Conservation (phyloP, 2,113 vertebrate genomes). For the Neofelis nebulosa region DNA sequence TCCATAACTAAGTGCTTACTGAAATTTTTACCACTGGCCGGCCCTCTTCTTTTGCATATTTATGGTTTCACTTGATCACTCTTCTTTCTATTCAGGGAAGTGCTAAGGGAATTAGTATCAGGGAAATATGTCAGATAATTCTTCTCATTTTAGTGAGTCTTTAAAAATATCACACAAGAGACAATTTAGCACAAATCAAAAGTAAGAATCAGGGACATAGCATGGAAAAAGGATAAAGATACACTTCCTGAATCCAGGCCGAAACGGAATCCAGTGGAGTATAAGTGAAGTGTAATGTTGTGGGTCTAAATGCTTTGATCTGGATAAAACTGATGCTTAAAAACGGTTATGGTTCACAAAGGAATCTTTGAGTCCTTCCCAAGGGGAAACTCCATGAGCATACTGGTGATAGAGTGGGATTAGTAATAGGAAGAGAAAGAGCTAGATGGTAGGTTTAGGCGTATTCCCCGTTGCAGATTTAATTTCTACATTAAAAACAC, state of each 20-base stretch:
- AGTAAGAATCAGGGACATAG: neutral
- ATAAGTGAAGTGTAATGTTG: neutral
- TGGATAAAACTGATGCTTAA: neutral
- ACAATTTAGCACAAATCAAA: constrained; percentile 35
- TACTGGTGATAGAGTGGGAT: neutral
- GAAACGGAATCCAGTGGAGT: neutral
- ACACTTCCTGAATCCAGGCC: neutral
- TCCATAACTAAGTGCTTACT: neutral
- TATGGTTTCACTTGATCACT: neutral
- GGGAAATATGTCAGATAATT: constrained; percentile 31
- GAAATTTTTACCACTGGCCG: neutral
- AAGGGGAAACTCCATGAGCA: neutral
- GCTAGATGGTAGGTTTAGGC: neutral
- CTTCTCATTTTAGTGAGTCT: constrained; percentile 57
- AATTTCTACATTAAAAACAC: neutral
- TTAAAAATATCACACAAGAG: constrained; percentile 38
- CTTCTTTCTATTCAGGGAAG: constrained; percentile 3
- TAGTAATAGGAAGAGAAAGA: neutral
- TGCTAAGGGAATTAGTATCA: constrained; percentile 40
- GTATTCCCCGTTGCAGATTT: neutral
- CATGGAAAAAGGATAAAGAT: neutral
- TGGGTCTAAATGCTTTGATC: constrained; percentile 6
- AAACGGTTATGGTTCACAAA: neutral
- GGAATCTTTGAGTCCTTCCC: neutral
- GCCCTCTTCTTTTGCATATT: constrained; percentile 27